These are phyloP conservation scores for Lepidocyrtinus sp. DNA, from an alignment of 2,888 invertebrate genomes.

Conservation along the genomic window DNA sequence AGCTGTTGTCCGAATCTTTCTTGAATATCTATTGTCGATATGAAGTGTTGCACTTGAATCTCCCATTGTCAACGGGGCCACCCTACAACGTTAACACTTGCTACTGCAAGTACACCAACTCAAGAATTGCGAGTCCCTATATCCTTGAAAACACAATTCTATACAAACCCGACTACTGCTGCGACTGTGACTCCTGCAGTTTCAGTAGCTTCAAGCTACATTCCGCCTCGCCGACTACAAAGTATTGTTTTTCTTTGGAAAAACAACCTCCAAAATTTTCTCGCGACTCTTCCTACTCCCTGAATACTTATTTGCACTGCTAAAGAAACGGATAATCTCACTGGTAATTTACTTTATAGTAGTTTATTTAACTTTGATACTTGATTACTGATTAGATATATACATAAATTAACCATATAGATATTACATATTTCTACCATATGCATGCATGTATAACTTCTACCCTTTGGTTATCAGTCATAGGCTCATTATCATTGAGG, in stretches of 20 bases:
- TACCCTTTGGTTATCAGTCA: no score
- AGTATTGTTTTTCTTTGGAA: slow-evolving; percentile 28
- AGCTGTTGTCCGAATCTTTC: slow-evolving; percentile 5
- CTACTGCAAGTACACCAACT: background rate
- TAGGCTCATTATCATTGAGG: no score
- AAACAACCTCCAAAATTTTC: slow-evolving; percentile 24
- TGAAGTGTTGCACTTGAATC: slow-evolving; percentile 3
- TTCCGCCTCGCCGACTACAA: slow-evolving; percentile 15
- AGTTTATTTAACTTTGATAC: no score
- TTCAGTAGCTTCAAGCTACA: background rate
- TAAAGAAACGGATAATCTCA: slow-evolving; percentile 55
- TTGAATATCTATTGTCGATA: background rate
- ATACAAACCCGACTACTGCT: background rate
- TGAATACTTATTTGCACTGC: slow-evolving; percentile 47
- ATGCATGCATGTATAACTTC: no score
- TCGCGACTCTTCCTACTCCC: slow-evolving; percentile 25
- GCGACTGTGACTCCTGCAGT: slow-evolving; percentile 15
- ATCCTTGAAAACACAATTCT: background rate
- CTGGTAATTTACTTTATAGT: slow-evolving; percentile 31
- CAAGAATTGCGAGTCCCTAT: background rate
- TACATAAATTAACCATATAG: no score
- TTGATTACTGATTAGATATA: no score
- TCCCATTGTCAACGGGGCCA: slow-evolving; percentile 17
- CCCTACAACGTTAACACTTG: no score
- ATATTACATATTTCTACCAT: no score